Percentiles rank a stretch among this genome's conserved stretches.
Evolutionary conservation across 2,888 invertebrate genomes (phyloP).

Genomic region (Seladonia tumulorum): DNA sequence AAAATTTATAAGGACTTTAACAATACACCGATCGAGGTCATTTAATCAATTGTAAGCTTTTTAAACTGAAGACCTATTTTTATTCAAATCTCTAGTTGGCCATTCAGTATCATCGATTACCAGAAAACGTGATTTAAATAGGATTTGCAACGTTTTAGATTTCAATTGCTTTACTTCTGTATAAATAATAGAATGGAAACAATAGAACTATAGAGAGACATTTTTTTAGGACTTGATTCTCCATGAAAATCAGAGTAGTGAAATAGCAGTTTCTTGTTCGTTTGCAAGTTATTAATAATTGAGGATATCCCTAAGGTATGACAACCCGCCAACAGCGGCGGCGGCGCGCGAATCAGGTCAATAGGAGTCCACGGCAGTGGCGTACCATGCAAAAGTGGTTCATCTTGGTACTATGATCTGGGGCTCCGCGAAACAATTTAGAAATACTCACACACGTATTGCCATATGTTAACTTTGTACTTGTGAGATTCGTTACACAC

Average conservation of each 20-base stretch:
- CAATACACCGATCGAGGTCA: neutral
- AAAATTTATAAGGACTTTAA: neutral
- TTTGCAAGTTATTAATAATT: conserved; percentile 2
- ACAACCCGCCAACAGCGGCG: neutral
- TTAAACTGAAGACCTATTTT: neutral
- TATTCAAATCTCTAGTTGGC: neutral
- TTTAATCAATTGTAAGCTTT: neutral
- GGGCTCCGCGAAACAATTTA: neutral
- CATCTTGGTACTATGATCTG: neutral
- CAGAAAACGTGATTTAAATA: neutral
- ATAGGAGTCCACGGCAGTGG: conserved; percentile 5
- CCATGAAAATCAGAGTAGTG: neutral
- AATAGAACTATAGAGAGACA: neutral
- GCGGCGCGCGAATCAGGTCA: neutral
- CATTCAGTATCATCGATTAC: neutral
- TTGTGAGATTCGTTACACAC: neutral
- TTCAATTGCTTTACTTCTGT: neutral
- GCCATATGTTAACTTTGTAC: neutral
- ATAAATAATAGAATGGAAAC: too few species aligned
- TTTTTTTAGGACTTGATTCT: neutral
- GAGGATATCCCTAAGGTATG: neutral
- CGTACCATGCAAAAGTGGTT: neutral
- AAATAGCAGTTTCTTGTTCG: neutral
- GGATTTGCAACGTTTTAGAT: neutral
- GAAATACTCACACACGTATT: neutral